A percentile compares a stretch with the other conserved stretches of the same genome.
Conservation (phyloP, 2,888 invertebrate genomes). For the Emmelina monodactyla region DNA sequence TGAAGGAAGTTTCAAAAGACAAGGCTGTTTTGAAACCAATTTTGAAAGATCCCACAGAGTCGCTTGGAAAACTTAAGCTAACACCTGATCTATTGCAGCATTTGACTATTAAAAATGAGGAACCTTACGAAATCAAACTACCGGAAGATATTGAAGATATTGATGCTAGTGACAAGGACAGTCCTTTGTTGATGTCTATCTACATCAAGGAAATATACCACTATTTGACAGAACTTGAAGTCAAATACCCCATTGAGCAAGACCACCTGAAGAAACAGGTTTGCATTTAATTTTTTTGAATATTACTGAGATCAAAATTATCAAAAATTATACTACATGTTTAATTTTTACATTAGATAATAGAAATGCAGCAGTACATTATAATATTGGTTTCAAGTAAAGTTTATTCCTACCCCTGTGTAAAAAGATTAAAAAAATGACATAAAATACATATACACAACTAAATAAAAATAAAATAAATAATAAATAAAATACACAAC, state of each 20-base stretch:
- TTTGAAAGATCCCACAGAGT: slow-evolving; percentile 39
- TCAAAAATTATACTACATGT: too few relatives aligned
- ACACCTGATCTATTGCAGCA: background rate
- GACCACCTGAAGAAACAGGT: slow-evolving; percentile 74
- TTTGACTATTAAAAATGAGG: background rate
- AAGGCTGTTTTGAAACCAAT: slow-evolving; percentile 30
- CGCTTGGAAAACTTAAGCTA: slow-evolving; percentile 39
- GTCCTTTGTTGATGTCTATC: slow-evolving; percentile 80
- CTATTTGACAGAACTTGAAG: slow-evolving; percentile 81
- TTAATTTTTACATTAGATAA: too few relatives aligned
- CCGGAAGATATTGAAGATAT: slow-evolving; percentile 71
- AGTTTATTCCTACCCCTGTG: too few relatives aligned
- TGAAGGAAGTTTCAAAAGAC: slow-evolving; percentile 27
- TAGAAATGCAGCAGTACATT: too few relatives aligned
- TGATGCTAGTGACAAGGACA: slow-evolving; percentile 76
- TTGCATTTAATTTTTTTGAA: too few relatives aligned
- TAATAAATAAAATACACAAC: background rate
- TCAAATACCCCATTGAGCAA: slow-evolving; percentile 67
- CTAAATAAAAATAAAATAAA: background rate
- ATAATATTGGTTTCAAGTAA: too few relatives aligned
- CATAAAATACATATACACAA: background rate
- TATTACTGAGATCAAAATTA: too few relatives aligned
- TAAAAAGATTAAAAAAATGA: background rate
- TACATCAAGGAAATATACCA: slow-evolving; percentile 91
- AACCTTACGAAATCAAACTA: slow-evolving; percentile 18